These are phyloP conservation scores for Synchiropus splendidus DNA, from an alignment of 2,113 vertebrate genomes.

Conservation along the genomic window DNA sequence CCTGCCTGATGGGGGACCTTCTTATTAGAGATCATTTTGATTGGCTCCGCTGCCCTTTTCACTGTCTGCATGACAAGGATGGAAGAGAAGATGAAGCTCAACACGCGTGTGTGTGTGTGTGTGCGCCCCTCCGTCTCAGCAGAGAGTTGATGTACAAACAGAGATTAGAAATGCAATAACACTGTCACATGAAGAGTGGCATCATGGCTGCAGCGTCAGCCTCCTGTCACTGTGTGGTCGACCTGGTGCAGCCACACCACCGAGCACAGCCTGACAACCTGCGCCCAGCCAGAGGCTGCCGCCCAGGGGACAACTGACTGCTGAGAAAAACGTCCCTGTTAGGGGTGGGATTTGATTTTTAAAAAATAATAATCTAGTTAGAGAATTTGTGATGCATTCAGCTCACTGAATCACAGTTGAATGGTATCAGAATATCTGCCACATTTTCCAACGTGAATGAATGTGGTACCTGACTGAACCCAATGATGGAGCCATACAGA, in stretches of 20 bases:
- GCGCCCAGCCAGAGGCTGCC: no score
- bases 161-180: slow-evolving; percentile 70
- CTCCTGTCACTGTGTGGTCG: slow-evolving; percentile 35
- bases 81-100: slow-evolving; percentile 14
- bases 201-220: slow-evolving; percentile 41
- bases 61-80: slow-evolving; percentile 48
- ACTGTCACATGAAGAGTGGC: slow-evolving; percentile 55
- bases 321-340: no score
- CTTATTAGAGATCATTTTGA: slow-evolving; percentile 62
- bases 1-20: slow-evolving; percentile 48
- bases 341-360: no score
- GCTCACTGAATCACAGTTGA: no score
- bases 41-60: slow-evolving; percentile 59
- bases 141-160: slow-evolving; percentile 50
- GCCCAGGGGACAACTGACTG: no score
- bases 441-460: no score
- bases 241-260: slow-evolving; percentile 10
- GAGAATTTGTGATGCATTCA: no score
- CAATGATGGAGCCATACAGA: no score
- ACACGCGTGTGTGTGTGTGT: slow-evolving; percentile 6
- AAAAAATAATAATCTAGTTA: no score
- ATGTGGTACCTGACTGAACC: no score
- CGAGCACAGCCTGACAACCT: no score
- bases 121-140: not conserved
- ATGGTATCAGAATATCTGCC: no score